These are phyloP conservation scores for Dromas ardeola DNA, from an alignment of 2,113 vertebrate species.

Conservation along the genomic window DNA sequence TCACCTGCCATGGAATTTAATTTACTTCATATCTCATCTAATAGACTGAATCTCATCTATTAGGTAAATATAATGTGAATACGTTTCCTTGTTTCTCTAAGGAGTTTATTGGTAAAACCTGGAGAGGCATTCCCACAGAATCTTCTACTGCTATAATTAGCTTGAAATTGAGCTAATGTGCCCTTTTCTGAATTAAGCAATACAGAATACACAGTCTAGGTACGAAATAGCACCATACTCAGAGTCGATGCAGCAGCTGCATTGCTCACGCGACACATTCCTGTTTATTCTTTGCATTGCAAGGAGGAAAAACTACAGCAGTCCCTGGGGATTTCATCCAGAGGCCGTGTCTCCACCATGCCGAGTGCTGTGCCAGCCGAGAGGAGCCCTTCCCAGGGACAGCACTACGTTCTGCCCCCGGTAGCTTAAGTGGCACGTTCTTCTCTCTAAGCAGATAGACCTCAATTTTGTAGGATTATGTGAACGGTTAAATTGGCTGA, in stretches of 20 bases:
- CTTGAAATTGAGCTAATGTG: constrained; percentile 57
- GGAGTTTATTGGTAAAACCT: constrained; percentile 65
- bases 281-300: background rate
- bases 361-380: background rate
- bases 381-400: background rate
- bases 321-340: background rate
- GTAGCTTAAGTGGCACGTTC: background rate
- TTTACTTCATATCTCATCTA: constrained; percentile 83
- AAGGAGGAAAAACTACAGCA: background rate
- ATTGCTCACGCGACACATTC: background rate
- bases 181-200: constrained; percentile 27
- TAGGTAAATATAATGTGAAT: constrained; percentile 80
- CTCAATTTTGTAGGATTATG: background rate
- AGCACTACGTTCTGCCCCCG: background rate
- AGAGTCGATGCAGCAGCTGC: background rate
- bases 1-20: constrained; percentile 82
- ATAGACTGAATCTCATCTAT: constrained; percentile 78
- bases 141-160: constrained; percentile 64
- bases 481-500: background rate
- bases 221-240: background rate
- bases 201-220: background rate
- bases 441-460: background rate
- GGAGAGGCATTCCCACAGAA: constrained; percentile 56
- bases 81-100: constrained; percentile 74
- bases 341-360: background rate